Evolutionary conservation across 2,113 vertebrate genomes (phyloP), one percentile per base, ranked within the genome.

Genomic region (Lepus timidus): DNA sequence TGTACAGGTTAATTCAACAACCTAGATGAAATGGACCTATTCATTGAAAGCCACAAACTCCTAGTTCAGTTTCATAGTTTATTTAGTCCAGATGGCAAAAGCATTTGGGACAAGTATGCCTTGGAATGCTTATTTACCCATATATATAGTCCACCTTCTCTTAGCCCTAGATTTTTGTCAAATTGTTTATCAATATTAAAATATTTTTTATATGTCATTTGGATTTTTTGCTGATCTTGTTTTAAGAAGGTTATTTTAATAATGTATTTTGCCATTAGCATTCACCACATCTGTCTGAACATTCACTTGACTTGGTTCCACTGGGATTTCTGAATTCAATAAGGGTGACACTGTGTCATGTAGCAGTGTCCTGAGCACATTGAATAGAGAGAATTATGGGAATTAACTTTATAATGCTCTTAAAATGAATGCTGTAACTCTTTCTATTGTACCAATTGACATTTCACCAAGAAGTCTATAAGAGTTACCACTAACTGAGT

Each of bases 131-230:
- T 44, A 11, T 67, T 70, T 49, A 49, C 25, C n/a, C 58, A 25
- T 33, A 31, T 62, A 31, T 62, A 19, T 8, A 0, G 52, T 44
- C 65, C 58, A n/a, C 2, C 9, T 29, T 44, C 80, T 76, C 51
- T 92, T 52, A 88, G n/a, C 36, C 49, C 4, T 65, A 86, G 10
- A 76, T 9, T 68, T 88, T 87, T 87, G 22, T 27, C 23, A 75
- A 93, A 83, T 88, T 67, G 33, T 73, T 78, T 89, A 23, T 91
- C 58, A 78, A 31, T 75, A 55, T 80, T 61, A 83, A 88, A 16
- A 52, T 10, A n/a, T 44, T n/a, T 88, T 68, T 75, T 85, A 7
- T 36, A 22, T 61, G 14, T 13, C 13, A 49, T 49, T 20, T 27
- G 31, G 36, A 61, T 25, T 70, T 87, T 58, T 83, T 51, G 36